Evolutionary conservation across 2,113 vertebrate species (phyloP).

Genomic region (Numida meleagris): DNA sequence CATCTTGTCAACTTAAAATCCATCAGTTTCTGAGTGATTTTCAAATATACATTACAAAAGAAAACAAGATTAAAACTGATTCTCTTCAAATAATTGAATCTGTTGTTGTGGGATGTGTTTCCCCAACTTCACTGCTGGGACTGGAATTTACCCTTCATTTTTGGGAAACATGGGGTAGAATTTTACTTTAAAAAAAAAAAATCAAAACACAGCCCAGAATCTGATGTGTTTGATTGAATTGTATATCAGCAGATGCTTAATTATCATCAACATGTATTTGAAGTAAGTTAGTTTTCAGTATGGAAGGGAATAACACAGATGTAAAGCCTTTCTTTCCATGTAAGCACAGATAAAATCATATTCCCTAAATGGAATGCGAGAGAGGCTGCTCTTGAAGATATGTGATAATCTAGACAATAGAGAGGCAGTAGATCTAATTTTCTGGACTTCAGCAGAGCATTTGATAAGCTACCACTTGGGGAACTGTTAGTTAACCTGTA

Average conservation of each 20-base stretch:
- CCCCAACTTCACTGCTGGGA: background rate
- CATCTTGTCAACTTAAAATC: background rate
- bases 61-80: background rate
- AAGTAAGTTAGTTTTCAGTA: background rate
- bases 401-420: conserved; percentile 16
- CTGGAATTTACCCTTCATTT: background rate
- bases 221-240: background rate
- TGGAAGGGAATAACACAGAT: background rate
- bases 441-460: background rate
- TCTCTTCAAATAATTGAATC: background rate
- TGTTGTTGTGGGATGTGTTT: accelerated
- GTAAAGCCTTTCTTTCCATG: background rate
- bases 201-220: background rate
- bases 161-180: background rate
- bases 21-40: background rate
- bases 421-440: conserved; percentile 5
- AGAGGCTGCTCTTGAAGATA: background rate
- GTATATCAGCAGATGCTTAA: background rate
- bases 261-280: background rate
- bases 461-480: background rate
- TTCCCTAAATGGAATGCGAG: background rate
- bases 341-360: background rate
- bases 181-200: background rate
- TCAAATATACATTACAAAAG: background rate
- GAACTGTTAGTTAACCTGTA: background rate